Evolutionary conservation across 2,797 vertebrate species (phyloP).

Genomic region (Aselliscus stoliczkanus): DNA sequence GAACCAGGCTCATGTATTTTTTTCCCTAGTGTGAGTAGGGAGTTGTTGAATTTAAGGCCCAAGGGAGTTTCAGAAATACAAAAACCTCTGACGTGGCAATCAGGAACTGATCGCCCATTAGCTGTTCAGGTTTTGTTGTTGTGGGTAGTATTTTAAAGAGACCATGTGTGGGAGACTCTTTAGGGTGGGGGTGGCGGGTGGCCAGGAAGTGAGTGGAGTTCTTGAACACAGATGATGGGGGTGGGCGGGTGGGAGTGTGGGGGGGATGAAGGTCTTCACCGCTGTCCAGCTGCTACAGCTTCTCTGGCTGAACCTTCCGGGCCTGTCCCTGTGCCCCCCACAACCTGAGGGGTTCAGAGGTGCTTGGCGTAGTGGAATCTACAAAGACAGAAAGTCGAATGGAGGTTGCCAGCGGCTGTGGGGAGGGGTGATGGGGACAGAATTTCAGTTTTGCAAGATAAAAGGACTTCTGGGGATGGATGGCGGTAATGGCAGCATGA

Average conservation of each 20-base stretch:
- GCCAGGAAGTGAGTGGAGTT: background rate
- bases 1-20: background rate
- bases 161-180: background rate
- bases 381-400: background rate
- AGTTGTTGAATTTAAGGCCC: background rate
- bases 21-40: background rate
- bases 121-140: background rate
- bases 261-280: background rate
- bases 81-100: background rate
- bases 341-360: background rate
- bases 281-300: background rate
- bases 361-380: fast-evolving
- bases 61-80: background rate
- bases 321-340: background rate
- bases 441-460: background rate
- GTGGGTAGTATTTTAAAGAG: background rate
- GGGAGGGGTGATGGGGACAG: background rate
- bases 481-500: fast-evolving
- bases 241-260: background rate
- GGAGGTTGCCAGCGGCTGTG: background rate
- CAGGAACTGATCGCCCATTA: background rate
- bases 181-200: too few relatives aligned
- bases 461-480: background rate
- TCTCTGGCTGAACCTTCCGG: background rate
- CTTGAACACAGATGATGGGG: background rate